Conservation (phyloP, 1,140 invertebrate species). For the Vollenhovia emeryi region DNA sequence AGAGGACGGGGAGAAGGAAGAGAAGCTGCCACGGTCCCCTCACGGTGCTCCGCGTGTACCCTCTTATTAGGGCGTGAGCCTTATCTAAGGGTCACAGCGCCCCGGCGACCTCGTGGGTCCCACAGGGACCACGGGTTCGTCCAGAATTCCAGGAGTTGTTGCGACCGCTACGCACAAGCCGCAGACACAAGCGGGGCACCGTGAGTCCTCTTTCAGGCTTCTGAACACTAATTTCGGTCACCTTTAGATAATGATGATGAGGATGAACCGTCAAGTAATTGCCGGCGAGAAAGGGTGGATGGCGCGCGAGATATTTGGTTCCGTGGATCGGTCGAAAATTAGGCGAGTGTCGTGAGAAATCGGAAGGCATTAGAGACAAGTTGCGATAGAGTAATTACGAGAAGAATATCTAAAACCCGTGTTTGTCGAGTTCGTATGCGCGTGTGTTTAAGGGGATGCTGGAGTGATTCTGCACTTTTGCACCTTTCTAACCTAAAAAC, state of each 20-base stretch:
- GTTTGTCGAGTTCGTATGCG: background rate
- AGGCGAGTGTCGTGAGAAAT: background rate
- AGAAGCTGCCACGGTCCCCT: constrained; percentile 68
- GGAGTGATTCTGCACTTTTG: no score
- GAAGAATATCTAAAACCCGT: background rate
- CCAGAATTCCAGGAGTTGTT: constrained; percentile 84
- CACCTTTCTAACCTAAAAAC: no score
- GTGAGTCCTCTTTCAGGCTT: constrained; percentile 65
- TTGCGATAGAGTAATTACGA: background rate
- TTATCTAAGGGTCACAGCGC: constrained; percentile 85
- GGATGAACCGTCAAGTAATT: constrained; percentile 62
- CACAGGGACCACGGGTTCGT: constrained; percentile 69
- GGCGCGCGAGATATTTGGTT: background rate
- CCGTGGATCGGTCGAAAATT: background rate
- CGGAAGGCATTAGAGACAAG: background rate
- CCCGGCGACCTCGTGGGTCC: constrained; percentile 81
- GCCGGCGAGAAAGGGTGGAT: background rate
- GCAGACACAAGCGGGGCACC: constrained; percentile 8
- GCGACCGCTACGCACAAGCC: constrained; percentile 63
- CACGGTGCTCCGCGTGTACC: constrained; percentile 78
- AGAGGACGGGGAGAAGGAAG: constrained; percentile 49
- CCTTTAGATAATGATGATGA: constrained; percentile 51
- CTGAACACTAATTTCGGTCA: constrained; percentile 62
- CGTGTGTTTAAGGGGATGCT: background rate
- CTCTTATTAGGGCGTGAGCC: constrained; percentile 85